Base-by-base conservation (phyloP, 2,113 vertebrate genomes). In the Grammomys dolichurus region DNA sequence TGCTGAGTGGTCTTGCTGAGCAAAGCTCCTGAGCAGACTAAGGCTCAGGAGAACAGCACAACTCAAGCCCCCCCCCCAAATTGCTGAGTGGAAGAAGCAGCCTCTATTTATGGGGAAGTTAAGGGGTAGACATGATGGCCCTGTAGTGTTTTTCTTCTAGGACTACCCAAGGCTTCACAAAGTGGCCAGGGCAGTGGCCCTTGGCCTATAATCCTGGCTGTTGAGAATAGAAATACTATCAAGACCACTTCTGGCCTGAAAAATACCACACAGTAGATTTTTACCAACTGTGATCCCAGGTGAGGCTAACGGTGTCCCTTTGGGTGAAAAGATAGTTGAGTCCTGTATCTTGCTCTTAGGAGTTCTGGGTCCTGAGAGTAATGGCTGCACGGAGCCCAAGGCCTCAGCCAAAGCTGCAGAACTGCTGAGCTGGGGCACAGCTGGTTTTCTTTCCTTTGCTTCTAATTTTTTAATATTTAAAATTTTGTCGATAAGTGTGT, bases 351-450 rank as follows among this genome's bases (percentile, higher is more conserved):
- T 87, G 80, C 86, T 76, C 78, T 10, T 4, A 22, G 22, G 70
- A 94, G 97, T 73, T 72, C 20, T 2, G 46, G 95, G 94, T 95
- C 97, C 97, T 96, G 63, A 90, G 75, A 96, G 97, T 88, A 96
- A 70, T 12, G 90, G 95, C 97, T 95, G 97, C 93, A 56, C 14
- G 87, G 96, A 36, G 76, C 51, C 85, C n/a, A 95, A 85, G 92
- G 95, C 92, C 80, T 91, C 65, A 91, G 69, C n/a, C n/a, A 54
- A 94, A 67, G 97, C 82, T 97, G 96, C 97, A 97, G 89, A 89
- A 97, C 87, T 91, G 87, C 89, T 78, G 43, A 58, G 89, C 96
- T 91, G 97, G 78, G 81, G 93, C 96, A 96, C 13, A 84, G 95
- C 90, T 58, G 9, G 43, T 20, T 60, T 58, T 43, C 54, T 58